A percentile compares a stretch with the other conserved stretches of the same genome.
These are phyloP conservation scores for Dicrurus megarhynchus DNA, from an alignment of 2,113 vertebrate genomes.

Conservation along the genomic window DNA sequence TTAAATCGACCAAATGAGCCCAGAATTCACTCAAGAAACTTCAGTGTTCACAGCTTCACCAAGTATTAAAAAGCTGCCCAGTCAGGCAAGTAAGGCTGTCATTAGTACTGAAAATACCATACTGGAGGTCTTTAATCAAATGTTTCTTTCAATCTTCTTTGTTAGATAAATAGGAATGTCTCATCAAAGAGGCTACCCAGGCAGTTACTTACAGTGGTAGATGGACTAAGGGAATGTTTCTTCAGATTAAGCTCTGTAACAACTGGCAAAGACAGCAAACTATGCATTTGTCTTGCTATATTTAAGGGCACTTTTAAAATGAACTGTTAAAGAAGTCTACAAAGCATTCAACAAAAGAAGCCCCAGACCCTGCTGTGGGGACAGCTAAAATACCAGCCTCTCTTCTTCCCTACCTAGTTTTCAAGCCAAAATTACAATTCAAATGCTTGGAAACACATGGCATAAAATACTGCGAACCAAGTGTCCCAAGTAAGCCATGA, in stretches of 20 bases:
- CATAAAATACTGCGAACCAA: not conserved
- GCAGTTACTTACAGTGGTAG: not conserved
- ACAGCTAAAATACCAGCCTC: not conserved
- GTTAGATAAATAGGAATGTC: not conserved
- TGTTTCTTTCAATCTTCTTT: not conserved
- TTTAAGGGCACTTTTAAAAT: not conserved
- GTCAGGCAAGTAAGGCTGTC: not conserved
- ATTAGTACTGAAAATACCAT: not conserved
- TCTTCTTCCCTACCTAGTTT: not conserved
- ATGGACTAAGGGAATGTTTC: not conserved
- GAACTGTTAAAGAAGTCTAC: not conserved
- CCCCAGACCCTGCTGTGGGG: fast-evolving
- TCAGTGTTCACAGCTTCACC: not conserved
- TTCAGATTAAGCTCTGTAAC: not conserved
- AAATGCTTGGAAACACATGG: not conserved
- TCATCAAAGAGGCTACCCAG: not conserved
- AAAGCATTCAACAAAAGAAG: not conserved
- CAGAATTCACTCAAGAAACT: not conserved
- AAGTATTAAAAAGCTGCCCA: not conserved
- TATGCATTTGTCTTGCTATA: not conserved
- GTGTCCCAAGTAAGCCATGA: not conserved
- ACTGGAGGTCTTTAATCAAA: not conserved
- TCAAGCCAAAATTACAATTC: not conserved
- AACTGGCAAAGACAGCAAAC: not conserved
- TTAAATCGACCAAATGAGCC: not conserved